These are phyloP conservation scores for Cryptocephalus primarius DNA, from an alignment of 2,888 invertebrate species.

Conservation along the genomic window DNA sequence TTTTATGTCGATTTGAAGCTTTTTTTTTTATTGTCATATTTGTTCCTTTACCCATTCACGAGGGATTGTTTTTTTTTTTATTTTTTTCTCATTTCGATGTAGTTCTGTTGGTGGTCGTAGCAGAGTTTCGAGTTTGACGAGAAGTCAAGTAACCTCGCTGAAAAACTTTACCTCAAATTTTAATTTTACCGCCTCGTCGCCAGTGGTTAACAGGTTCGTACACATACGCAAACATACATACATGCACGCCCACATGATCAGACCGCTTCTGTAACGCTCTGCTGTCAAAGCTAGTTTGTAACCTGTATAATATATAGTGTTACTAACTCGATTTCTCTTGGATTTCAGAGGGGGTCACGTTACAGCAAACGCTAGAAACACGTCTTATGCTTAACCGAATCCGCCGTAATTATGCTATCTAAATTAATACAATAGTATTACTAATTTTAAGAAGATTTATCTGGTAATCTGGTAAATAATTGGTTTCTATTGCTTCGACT, in stretches of 20 bases:
- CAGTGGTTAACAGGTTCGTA: conserved; percentile 37
- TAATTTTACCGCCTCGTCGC: conserved; percentile 42
- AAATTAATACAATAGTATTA: too few relatives aligned
- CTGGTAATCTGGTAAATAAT: too few relatives aligned
- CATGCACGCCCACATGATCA: too few relatives aligned
- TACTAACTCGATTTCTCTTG: conserved; percentile 11
- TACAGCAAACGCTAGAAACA: conserved; percentile 21
- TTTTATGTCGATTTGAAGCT: conserved; percentile 5
- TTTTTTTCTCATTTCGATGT: conserved; percentile 17
- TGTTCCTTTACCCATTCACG: too few relatives aligned
- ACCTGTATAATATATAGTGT: not conserved
- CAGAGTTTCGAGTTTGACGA: conserved; percentile 45
- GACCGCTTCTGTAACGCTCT: too few relatives aligned
- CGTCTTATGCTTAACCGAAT: conserved; percentile 22
- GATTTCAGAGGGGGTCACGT: conserved; percentile 29
- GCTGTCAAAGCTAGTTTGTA: not conserved
- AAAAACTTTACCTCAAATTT: conserved; percentile 43
- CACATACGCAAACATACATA: not conserved
- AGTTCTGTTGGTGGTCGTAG: conserved; percentile 40
- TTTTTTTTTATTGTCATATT: conserved; percentile 1
- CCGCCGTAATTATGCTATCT: not conserved
- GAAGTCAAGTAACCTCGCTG: conserved; percentile 44
- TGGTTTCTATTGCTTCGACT: too few relatives aligned
- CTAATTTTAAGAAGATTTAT: too few relatives aligned
- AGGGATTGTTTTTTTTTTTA: not conserved